phyloP scores from a whole-genome alignment of 1,140 invertebrate species.

The Diprion similis region DNA sequence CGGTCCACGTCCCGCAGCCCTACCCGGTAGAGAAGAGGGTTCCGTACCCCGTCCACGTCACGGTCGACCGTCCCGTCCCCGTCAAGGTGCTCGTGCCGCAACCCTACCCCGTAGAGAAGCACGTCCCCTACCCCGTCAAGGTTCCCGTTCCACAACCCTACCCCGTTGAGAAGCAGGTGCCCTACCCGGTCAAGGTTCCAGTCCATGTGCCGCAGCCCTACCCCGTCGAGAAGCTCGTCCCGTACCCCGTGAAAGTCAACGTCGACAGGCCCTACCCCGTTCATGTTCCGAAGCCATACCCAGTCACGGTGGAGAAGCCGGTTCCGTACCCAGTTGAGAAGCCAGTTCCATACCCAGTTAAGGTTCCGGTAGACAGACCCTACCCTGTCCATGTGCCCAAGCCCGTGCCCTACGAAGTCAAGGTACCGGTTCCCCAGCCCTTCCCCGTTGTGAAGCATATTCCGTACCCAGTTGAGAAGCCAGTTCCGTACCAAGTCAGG shows the following conservation, averaged over 20 bases:
- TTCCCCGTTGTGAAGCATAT: slow-evolving; percentile 58
- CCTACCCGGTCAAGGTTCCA: slow-evolving; percentile 68
- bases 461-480: slow-evolving; percentile 76
- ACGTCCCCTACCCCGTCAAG: slow-evolving; percentile 71
- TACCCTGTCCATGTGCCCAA: slow-evolving; percentile 33
- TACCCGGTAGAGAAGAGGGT: slow-evolving; percentile 75
- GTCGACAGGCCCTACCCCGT: slow-evolving; percentile 68
- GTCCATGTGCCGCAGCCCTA: slow-evolving; percentile 70
- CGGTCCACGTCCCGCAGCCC: slow-evolving; percentile 71
- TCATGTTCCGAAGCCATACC: slow-evolving; percentile 66
- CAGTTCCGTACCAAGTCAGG: slow-evolving; percentile 74
- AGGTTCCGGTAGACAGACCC: slow-evolving; percentile 31
- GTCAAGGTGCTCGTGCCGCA: slow-evolving; percentile 72
- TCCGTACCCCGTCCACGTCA: slow-evolving; percentile 73
- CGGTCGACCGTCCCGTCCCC: slow-evolving; percentile 71
- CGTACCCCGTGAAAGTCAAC: slow-evolving; percentile 68
- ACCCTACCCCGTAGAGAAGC: slow-evolving; percentile 73
- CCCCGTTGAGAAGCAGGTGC: slow-evolving; percentile 72
- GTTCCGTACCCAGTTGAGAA: slow-evolving; percentile 62
- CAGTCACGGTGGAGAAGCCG: slow-evolving; percentile 63
- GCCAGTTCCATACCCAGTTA: slow-evolving; percentile 34
- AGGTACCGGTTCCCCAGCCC: slow-evolving; percentile 37
- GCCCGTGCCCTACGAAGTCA: slow-evolving; percentile 38
- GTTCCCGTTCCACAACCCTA: slow-evolving; percentile 77
- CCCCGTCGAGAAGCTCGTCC: slow-evolving; percentile 72